Base-by-base conservation (phyloP, 2,888 invertebrate genomes). In the Empis livida region DNA sequence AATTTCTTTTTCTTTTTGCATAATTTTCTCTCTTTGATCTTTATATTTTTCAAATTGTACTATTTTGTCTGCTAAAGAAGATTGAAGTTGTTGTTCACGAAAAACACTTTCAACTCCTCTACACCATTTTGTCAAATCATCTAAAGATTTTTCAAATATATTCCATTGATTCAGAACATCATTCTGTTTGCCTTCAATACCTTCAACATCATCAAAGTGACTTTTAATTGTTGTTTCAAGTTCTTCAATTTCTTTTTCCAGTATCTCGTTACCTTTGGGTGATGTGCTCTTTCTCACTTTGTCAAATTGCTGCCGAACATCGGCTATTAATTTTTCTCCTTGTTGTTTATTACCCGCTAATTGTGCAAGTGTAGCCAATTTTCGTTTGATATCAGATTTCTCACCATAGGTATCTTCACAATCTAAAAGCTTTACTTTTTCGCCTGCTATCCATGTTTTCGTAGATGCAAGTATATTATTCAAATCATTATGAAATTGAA, bases 381-480 rank as follows among this genome's bases (percentile, higher is more conserved):
- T 80, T 49, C 82, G 78, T 38, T 77, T 74, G 51, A 94, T 80
- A 57, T 92, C 90, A 1, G 78, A 74, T 62, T 87, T 87, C 63
- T 92, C 92, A 1, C 94, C 94, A 31, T 78, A 80, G 0, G 85
- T 76, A 62, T 89, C 89, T 59, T 88, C 84, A 60, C 86, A 86
- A 49, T 89, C 84, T 10, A 79, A 70, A 9, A 93, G 66, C 61
- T 87, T 85, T 54, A 90, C 88, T 46, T 80, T 82, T 67, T 91
- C 87, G 11, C 77, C 74, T 14, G 78, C 77, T 38, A 92, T 71
- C 89, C 92, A 93, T 56, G 89, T 83, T 59, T 82, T 84, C 59
- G 87, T 87, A 37, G 79, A 76, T 55, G 84, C 80, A 47, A 85
- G 78, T 43, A 81, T 75, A 46, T 79, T 76, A 56, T 87, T 85